These are phyloP conservation scores for Carposina sasakii DNA, from an alignment of 1,140 invertebrate genomes.

Conservation along the genomic window DNA sequence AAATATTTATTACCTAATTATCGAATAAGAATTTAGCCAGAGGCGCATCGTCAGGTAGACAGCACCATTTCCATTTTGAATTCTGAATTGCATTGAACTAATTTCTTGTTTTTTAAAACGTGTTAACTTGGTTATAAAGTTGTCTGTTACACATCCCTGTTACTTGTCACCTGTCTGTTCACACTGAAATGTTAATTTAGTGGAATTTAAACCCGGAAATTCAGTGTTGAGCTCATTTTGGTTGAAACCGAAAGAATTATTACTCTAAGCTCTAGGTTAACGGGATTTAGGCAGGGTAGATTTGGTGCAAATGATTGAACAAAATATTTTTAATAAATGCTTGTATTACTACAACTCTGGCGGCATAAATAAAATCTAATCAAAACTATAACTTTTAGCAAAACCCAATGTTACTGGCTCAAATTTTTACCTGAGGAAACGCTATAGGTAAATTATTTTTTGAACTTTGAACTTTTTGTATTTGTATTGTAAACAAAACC, in stretches of 20 bases:
- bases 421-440: too few relatives aligned
- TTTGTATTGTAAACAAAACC: too few relatives aligned
- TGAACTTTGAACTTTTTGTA: too few relatives aligned
- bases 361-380: conserved; percentile 15
- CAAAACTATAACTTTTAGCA: not conserved
- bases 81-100: conserved; percentile 16
- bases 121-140: conserved; percentile 42
- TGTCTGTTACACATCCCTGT: conserved; percentile 39
- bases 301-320: too few relatives aligned
- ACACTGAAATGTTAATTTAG: conserved; percentile 30
- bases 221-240: too few relatives aligned
- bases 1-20: conserved; percentile 68
- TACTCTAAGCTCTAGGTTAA: too few relatives aligned
- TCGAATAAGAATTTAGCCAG: conserved; percentile 33
- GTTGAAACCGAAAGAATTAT: too few relatives aligned
- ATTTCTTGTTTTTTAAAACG: conserved; percentile 22
- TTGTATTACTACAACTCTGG: too few relatives aligned
- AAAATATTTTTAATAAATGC: too few relatives aligned
- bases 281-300: too few relatives aligned
- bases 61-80: conserved; percentile 24
- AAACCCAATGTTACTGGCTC: too few relatives aligned
- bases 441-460: too few relatives aligned
- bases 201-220: conserved; percentile 30
- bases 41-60: conserved; percentile 24
- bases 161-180: conserved; percentile 16